Conservation (phyloP, 2,888 invertebrate species). For the Drosophila helvetica region DNA sequence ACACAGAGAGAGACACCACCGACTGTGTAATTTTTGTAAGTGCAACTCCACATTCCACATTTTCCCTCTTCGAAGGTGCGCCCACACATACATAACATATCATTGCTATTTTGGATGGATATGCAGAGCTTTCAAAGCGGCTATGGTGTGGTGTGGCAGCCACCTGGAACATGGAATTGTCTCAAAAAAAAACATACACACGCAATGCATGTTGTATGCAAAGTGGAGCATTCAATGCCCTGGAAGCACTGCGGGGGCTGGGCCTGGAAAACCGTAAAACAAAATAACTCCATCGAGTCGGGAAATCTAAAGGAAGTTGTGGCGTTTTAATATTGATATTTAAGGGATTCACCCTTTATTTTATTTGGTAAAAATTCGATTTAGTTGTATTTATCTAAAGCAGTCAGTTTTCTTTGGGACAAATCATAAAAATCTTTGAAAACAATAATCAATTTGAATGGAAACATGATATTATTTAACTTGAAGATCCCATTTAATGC, state of each 20-base stretch:
- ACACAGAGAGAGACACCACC: conserved; percentile 17
- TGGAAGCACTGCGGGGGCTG: conserved; percentile 40
- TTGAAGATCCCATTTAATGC: no score
- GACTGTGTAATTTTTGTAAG: conserved; percentile 51
- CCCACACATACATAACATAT: conserved; percentile 55
- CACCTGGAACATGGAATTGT: conserved; percentile 54
- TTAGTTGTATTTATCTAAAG: neutral
- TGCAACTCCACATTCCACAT: conserved; percentile 46
- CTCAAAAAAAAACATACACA: neutral
- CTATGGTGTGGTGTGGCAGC: conserved; percentile 19
- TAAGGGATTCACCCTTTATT: neutral
- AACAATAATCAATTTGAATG: no score
- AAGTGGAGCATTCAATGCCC: conserved; percentile 38
- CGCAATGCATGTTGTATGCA: conserved; percentile 1
- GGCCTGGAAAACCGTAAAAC: neutral
- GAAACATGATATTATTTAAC: no score
- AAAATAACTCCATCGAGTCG: neutral
- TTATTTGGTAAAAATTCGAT: neutral
- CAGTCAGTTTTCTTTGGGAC: no score
- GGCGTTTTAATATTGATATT: neutral
- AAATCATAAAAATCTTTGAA: no score
- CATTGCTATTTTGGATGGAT: conserved; percentile 55
- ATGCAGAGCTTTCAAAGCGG: conserved; percentile 26
- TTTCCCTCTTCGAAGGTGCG: conserved; percentile 55
- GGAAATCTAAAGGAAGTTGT: neutral